phyloP scores from a whole-genome alignment of 2,113 vertebrate species.

The Myotis yumanensis region DNA sequence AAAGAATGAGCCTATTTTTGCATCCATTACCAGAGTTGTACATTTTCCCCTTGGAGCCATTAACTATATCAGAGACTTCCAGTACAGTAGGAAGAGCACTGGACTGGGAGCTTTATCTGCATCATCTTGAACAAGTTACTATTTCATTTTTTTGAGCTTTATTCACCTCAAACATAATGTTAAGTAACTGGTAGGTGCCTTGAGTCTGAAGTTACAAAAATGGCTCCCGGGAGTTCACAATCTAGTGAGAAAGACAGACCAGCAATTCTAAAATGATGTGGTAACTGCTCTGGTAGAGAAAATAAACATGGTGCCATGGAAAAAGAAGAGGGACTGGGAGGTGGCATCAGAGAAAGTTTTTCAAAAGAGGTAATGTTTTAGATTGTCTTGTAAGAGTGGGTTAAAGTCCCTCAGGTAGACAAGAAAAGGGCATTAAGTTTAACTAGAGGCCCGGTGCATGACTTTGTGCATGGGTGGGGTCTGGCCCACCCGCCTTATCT shows the following conservation, averaged over 20 bases:
- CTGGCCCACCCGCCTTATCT: no score
- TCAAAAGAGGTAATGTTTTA: not conserved
- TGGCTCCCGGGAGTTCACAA: slow-evolving; percentile 8
- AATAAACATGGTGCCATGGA: not conserved
- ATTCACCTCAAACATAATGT: slow-evolving; percentile 50
- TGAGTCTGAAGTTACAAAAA: slow-evolving; percentile 16
- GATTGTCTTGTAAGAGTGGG: not conserved
- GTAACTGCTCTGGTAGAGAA: slow-evolving; percentile 18
- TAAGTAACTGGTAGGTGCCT: slow-evolving; percentile 44
- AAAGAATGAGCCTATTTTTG: not conserved
- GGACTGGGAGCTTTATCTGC: not conserved
- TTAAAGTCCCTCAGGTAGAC: slow-evolving; percentile 14
- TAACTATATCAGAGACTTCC: not conserved
- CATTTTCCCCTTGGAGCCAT: not conserved
- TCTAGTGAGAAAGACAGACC: slow-evolving; percentile 22
- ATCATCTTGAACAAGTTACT: slow-evolving; percentile 33
- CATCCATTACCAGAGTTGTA: not conserved
- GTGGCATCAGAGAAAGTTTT: not conserved
- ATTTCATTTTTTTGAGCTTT: slow-evolving; percentile 49
- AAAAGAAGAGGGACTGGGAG: not conserved
- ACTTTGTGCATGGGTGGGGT: no score
- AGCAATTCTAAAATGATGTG: slow-evolving; percentile 4
- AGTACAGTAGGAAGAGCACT: not conserved
- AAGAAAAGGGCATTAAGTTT: not conserved
- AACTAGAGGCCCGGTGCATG: no score